A percentile compares a stretch with the other conserved stretches of the same genome.
phyloP scores from a whole-genome alignment of 2,113 vertebrate genomes.

The Dasyurus viverrinus region DNA sequence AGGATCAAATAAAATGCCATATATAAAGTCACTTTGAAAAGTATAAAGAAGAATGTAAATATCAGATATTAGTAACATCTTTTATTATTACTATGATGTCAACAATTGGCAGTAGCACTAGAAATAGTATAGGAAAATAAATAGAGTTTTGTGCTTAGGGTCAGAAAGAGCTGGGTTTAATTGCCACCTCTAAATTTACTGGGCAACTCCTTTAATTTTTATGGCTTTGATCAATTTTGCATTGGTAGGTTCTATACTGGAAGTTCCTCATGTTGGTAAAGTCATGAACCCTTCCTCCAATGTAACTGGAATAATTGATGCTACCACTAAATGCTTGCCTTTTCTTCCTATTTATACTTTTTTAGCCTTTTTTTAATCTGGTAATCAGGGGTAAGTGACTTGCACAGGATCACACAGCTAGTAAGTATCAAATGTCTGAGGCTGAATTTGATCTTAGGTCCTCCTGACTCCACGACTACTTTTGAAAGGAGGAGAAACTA shows the following conservation, averaged over 20 bases:
- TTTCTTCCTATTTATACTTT: not conserved
- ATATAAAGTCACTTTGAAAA: not conserved
- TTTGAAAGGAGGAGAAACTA: not conserved
- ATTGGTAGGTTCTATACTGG: not conserved
- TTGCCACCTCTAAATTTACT: not conserved
- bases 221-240: not conserved
- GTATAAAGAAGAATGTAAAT: not conserved
- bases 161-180: not conserved
- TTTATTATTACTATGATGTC: not conserved
- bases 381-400: too few relatives aligned
- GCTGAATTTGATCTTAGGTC: too few relatives aligned
- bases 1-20: not conserved
- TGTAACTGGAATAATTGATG: not conserved
- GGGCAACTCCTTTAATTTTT: not conserved
- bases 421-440: too few relatives aligned
- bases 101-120: not conserved
- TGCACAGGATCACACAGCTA: too few relatives aligned
- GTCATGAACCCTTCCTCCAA: not conserved
- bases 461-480: not conserved
- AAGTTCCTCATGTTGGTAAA: not conserved
- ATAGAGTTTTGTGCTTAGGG: not conserved
- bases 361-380: too few relatives aligned
- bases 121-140: not conserved
- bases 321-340: not conserved
- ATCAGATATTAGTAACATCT: not conserved